Evolutionary conservation across 2,113 vertebrate genomes (phyloP), one percentile per base, ranked within the genome.

Genomic region (Eonycteris spelaea): DNA sequence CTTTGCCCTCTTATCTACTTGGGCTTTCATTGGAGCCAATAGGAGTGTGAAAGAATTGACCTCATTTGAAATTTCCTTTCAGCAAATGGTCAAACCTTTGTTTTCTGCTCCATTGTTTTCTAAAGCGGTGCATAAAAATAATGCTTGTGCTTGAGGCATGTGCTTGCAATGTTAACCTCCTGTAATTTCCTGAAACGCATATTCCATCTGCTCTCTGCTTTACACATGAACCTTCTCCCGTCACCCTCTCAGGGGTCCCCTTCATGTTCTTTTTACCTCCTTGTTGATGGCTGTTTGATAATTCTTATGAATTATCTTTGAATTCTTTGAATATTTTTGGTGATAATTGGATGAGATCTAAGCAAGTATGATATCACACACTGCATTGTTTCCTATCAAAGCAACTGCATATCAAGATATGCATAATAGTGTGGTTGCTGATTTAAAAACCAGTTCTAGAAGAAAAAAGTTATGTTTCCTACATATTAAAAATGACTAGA

Each of bases 71-170:
- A 97, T 95, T 94, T 96, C 93, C 95, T 93, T 93, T 91, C 91
- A 97, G 91, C 97, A 92, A 97, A 96, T 94, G 93, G 93, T 68
- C 89, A 93, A 83, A 93, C 74, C 95, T 94, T 96, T 97, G 91
- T 96, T 86, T 95, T 96, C 86, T 85, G 78, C 45, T 57, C 82
- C 74, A 94, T 84, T 94, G 89, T 98, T 96, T 95, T 91, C 87
- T 95, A 91, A 95, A 95, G 75, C 79, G 95, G 51, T 79, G 28
- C 68, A 77, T 86, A 91, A 95, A 94, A 96, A 94, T 84, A 97
- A 91, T 55, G 87, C 75, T 91, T 77, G 57, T 91, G 74, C 86
- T 95, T 96, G 45, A 67, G 74, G 92, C 83, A 1, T 91, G 71
- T 90, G 65, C 71, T 65, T 87, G 74, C 33, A 71, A 53, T 11